These are phyloP conservation scores for Psylliodes chrysocephalus DNA, from an alignment of 2,888 invertebrate genomes.

Conservation along the genomic window DNA sequence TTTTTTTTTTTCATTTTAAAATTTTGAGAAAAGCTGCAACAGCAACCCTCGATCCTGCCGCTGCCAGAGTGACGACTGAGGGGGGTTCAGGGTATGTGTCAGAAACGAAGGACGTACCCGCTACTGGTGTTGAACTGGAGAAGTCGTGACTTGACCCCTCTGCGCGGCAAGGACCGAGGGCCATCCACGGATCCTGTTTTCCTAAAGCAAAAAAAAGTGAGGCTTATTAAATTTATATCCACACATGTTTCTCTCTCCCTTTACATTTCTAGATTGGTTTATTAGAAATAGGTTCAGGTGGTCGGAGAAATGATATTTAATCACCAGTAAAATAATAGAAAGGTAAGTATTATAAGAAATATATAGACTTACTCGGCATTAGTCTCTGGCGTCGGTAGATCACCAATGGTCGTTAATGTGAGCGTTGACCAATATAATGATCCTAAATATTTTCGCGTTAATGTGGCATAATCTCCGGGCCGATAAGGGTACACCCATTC, in stretches of 20 bases:
- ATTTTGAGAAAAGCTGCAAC: constrained; percentile 31
- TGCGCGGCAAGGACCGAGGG: constrained; percentile 88
- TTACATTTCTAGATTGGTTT: too few species aligned
- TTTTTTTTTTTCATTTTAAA: constrained; percentile 32
- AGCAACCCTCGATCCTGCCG: constrained; percentile 63
- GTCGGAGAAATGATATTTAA: too few species aligned
- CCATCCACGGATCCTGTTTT: constrained; percentile 76
- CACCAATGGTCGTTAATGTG: constrained; percentile 95
- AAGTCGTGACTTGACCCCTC: constrained; percentile 90
- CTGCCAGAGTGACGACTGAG: constrained; percentile 50
- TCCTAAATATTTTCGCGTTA: constrained; percentile 92
- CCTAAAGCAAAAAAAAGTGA: constrained; percentile 50
- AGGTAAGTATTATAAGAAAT: background rate
- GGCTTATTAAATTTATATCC: too few species aligned
- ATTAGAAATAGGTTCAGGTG: too few species aligned
- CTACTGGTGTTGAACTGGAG: constrained; percentile 89
- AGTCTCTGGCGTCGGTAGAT: constrained; percentile 94
- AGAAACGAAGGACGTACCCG: constrained; percentile 69
- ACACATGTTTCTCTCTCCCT: too few species aligned
- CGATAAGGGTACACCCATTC: constrained; percentile 92
- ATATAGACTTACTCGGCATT: constrained; percentile 89
- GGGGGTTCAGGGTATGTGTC: constrained; percentile 35
- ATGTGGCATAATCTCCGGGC: constrained; percentile 87
- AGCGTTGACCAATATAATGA: constrained; percentile 97
- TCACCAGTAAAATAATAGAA: background rate